Base-by-base conservation (phyloP, 2,797 vertebrate genomes). In the Diceros bicornis region DNA sequence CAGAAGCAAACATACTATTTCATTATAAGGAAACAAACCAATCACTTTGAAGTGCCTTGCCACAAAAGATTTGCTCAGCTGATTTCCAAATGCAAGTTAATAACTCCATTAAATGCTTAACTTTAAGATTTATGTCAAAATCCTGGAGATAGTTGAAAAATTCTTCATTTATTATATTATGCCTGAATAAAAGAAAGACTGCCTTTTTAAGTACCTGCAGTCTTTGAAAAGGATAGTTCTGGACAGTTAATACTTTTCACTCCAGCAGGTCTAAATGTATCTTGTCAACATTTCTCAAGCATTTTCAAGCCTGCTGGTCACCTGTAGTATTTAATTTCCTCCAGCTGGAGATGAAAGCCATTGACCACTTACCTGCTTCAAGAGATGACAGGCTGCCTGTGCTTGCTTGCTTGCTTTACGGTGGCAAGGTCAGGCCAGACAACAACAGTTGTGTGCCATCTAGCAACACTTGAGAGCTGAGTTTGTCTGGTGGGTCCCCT, bases 251-350 rank as follows among this genome's bases (percentile, higher is more conserved):
- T 93, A 84, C 68, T n/a, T 96, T 91, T 78, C 61, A 85, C 20
- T 92, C 41, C 11, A 71, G 27, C 41, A 69, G 83, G n/a, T 93
- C 78, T 94, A 47, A 84, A 32, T 94, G 55, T 66, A 81, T 91
- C 74, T 93, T 55, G 57, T 84, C 83, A 94, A 37, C 25, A n/a
- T 96, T 97, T 94, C 78, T 93, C 7, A 23, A 95, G 74, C 71
- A 93, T 8, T 93, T 94, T 91, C 79, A 59, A 91, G 59, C 27
- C 64, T 75, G 9, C 62, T 95, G 66, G 50, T 68, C 69, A 93
- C 44, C 52, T 86, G 61, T 27, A 69, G 11, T 68, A 69, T 94
- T 95, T 96, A 94, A 82, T 97, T 94, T 96, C 89, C 87, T 89
- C 32, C 41, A 61, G 12, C 59, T 89, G 61, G 69, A 97, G 66